Base-by-base conservation (phyloP, 2,113 vertebrate genomes). In the Prietella phreatophila region DNA sequence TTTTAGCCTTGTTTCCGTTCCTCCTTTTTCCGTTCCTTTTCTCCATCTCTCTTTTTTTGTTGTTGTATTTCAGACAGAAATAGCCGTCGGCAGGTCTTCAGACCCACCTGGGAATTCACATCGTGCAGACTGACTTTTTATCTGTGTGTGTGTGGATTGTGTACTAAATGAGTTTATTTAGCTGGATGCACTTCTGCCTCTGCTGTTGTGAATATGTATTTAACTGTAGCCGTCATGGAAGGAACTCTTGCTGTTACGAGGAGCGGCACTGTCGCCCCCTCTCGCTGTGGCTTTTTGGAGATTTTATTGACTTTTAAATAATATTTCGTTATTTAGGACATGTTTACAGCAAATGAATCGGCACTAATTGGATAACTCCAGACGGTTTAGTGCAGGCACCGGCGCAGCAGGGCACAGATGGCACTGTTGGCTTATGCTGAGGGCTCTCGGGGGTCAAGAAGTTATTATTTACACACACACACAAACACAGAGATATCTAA, bases 1-100 rank as follows among this genome's bases (percentile, higher is more conserved):
- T 94, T 95, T 94, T 95, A 95, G 93, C 93, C 88, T 88, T 89
- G 90, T 94, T 95, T 95, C 93, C 93, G 91, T 92, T 93, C 90
- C 82, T 92, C 89, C 92, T 93, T 92, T 81, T 92, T 93, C 90
- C 92, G 36, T 39, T 67, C 67, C 58, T 75, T 78, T 63, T 82
- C 76, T 93, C 86, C 79, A 60, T 91, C 55, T 84, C 84, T 82
- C 87, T 87, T 82, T 87, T 83, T 36, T 86, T 20, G 39, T 56
- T 87, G 85, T 79, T 88, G 88, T 88, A 91, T 92, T 94, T 91
- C 88, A 92, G 91, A 91, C 92, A 92, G 92, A 94, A 95, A 94
- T 92, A 93, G 91, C 89, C 7, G 0, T 60, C 55, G 30, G 90
- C 81, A 86, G 93, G 92, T 93, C 92, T 92, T 91, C 85, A 93